Base-by-base conservation (phyloP, 1,140 invertebrate genomes). In the Drosophila parvula region DNA sequence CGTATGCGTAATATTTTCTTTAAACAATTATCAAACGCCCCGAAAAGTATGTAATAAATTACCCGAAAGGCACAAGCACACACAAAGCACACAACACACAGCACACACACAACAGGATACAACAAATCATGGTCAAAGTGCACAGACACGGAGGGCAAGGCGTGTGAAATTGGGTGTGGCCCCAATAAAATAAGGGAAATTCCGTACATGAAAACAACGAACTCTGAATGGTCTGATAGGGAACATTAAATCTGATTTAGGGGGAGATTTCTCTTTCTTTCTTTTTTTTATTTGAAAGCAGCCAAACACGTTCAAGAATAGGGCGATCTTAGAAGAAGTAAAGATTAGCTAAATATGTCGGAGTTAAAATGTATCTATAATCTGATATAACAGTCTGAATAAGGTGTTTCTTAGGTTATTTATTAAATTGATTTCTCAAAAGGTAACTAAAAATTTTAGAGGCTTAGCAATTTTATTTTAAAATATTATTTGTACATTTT, bases 1-100 rank as follows among this genome's bases (percentile, higher is more conserved):
- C 82, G 82, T 86, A 86, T 88, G 83, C 79, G 80, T 89, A 84
- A 89, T 89, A 89, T 89, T 89, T 89, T 89, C 84, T 89, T 89
- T 89, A 89, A 89, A 89, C 80, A 89, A 89, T 89, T 89, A 89
- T 89, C 84, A 89, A 89, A 73, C 80, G 78, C 84, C 79, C 79
- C 70, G 38, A 78, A 89, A 89, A 89, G 84, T 84, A 81, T 73
- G 63, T 78, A 55, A 89, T 89, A 89, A 89, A 89, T 89, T 67
- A 81, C 61, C 65, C 41, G 18, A 77, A 78, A 84, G 78, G 58
- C 45, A 56, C 41, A 18, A 51, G 16, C 44, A 34, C 69, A 50
- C 50, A 48, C 48, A 67, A 53, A 22, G 11, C 32, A 22, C 48
- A 28, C 7, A 18, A 30, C 56, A 53, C 43, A 57, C n/a, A 47